Percentiles rank a stretch among this genome's conserved stretches.
These are phyloP conservation scores for Fringilla coelebs DNA, from an alignment of 2,797 vertebrate genomes.

Conservation along the genomic window DNA sequence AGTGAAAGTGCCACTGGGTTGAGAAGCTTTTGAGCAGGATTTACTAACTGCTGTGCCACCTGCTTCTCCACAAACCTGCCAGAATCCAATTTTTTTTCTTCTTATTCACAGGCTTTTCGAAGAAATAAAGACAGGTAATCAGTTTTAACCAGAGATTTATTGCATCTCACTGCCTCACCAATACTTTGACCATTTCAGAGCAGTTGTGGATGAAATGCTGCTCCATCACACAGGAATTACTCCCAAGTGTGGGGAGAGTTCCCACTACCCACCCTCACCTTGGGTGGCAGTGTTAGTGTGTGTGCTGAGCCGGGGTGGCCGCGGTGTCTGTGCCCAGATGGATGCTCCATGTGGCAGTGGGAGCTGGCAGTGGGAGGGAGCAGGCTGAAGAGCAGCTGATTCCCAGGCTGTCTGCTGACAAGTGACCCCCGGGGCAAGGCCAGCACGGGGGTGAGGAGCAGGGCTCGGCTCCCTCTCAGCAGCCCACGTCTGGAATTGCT, in stretches of 20 bases:
- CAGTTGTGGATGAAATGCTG: background rate
- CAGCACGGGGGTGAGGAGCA: background rate
- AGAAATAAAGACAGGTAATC: background rate
- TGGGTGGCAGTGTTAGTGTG: fast-evolving
- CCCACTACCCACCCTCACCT: background rate
- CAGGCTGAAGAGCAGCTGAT: fast-evolving
- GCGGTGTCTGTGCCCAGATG: fast-evolving
- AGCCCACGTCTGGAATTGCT: background rate
- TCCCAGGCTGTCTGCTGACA: background rate
- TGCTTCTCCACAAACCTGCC: background rate
- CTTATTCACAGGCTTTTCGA: background rate
- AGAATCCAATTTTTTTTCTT: background rate
- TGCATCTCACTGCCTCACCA: background rate
- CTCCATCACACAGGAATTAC: background rate
- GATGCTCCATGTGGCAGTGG: fast-evolving
- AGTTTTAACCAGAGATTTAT: background rate
- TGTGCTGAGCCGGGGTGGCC: fast-evolving
- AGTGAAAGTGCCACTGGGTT: background rate
- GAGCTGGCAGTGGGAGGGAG: background rate
- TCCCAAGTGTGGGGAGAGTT: background rate
- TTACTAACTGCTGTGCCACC: background rate
- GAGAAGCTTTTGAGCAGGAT: background rate
- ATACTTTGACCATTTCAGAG: background rate
- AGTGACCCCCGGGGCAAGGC: background rate
- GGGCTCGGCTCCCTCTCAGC: fast-evolving